A percentile compares a stretch with the other conserved stretches of the same genome.
These are phyloP conservation scores for Drosophila ananassae DNA, from an alignment of 1,140 invertebrate genomes.

Conservation along the genomic window DNA sequence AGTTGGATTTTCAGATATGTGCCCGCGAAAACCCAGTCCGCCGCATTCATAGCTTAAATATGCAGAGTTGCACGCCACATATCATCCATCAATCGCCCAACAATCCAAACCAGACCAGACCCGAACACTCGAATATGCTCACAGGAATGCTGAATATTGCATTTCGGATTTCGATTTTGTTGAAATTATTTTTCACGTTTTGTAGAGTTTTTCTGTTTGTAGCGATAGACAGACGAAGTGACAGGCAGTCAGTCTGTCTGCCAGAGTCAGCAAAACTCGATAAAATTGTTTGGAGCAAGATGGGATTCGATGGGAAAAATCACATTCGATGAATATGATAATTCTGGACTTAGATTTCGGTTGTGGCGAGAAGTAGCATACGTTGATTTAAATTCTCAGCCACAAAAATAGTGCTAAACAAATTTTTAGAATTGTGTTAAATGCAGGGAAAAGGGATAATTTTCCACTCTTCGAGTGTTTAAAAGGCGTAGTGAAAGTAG, in stretches of 20 bases:
- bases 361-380: not conserved
- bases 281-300: constrained; percentile 3
- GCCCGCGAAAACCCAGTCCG: constrained; percentile 5
- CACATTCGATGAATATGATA: constrained; percentile 19
- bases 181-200: constrained; percentile 37
- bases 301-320: not conserved
- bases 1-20: constrained; percentile 4
- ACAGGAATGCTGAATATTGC: constrained; percentile 52
- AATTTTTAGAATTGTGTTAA: not conserved
- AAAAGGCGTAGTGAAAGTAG: not conserved
- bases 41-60: constrained; percentile 27
- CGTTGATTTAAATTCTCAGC: not conserved
- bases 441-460: not conserved
- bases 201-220: not conserved
- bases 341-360: not conserved
- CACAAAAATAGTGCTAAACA: not conserved
- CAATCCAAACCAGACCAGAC: constrained; percentile 7
- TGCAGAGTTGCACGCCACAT: constrained; percentile 26
- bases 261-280: constrained; percentile 7
- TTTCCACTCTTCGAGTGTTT: not conserved
- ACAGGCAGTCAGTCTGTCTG: constrained; percentile 1
- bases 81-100: constrained; percentile 34
- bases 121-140: constrained; percentile 22
- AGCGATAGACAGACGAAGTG: not conserved
- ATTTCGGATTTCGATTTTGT: constrained; percentile 43